These are phyloP conservation scores for Nannospalax galili DNA, from an alignment of 2,113 vertebrate species.

Conservation along the genomic window DNA sequence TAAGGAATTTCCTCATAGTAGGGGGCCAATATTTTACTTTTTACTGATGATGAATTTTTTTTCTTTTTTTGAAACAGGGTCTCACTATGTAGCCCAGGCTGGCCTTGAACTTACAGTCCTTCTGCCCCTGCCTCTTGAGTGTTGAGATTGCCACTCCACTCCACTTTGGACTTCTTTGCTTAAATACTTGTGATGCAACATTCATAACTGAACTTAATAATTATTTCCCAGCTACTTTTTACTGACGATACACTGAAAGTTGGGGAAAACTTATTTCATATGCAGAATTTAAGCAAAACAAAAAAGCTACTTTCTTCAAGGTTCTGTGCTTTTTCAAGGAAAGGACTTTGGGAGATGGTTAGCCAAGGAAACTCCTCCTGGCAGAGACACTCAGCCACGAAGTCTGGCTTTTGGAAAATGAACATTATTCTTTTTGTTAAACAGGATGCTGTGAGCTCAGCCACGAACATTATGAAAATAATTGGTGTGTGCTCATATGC, in stretches of 20 bases:
- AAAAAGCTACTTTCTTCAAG: constrained; percentile 35
- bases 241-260: background rate
- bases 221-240: constrained; percentile 50
- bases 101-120: background rate
- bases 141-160: background rate
- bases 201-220: background rate
- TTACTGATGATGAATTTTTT: background rate
- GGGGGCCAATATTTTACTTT: background rate
- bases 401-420: constrained; percentile 68
- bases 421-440: constrained; percentile 67
- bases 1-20: constrained; percentile 14
- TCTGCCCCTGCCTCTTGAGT: background rate
- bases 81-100: background rate
- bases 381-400: constrained; percentile 20
- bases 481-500: constrained; percentile 68
- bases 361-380: constrained; percentile 30
- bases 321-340: constrained; percentile 13
- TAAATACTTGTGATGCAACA: background rate
- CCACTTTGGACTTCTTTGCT: background rate
- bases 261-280: background rate
- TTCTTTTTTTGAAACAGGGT: background rate
- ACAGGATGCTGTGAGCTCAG: constrained; percentile 62
- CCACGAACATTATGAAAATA: constrained; percentile 77
- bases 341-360: background rate
- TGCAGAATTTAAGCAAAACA: constrained; percentile 34